Conservation (phyloP, 2,888 invertebrate species). For the Melieria picta region DNA sequence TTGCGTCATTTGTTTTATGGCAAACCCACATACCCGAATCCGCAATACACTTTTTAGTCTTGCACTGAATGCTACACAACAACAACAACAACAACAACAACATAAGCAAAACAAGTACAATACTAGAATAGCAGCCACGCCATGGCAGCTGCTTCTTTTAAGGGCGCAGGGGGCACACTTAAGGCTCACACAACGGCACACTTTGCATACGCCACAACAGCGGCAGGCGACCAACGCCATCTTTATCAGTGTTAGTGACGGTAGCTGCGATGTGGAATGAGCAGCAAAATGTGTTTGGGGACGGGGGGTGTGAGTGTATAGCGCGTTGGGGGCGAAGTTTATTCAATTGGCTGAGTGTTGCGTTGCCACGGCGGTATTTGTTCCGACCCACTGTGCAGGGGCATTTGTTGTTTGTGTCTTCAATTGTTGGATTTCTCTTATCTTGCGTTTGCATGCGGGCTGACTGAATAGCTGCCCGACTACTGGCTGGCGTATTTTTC, state of each 20-base stretch:
- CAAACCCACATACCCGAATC: conserved; percentile 3
- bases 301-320: too few relatives aligned
- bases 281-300: too few relatives aligned
- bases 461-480: neutral
- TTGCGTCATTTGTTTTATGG: conserved; percentile 59
- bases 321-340: neutral
- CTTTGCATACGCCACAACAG: conserved; percentile 3
- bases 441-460: conserved; percentile 54
- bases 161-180: too few relatives aligned
- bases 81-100: neutral
- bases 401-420: conserved; percentile 9
- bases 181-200: neutral
- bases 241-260: conserved; percentile 15
- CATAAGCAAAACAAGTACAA: neutral
- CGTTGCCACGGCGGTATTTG: neutral
- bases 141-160: too few relatives aligned
- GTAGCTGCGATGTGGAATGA: neutral
- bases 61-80: neutral
- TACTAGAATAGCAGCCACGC: too few relatives aligned
- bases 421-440: conserved; percentile 49
- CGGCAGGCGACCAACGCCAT: neutral
- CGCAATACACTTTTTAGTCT: too few relatives aligned
- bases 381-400: neutral
- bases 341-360: conserved; percentile 35
- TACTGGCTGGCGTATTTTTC: too few relatives aligned